Conservation (phyloP, 2,888 invertebrate genomes). For the Nemurella pictetii region DNA sequence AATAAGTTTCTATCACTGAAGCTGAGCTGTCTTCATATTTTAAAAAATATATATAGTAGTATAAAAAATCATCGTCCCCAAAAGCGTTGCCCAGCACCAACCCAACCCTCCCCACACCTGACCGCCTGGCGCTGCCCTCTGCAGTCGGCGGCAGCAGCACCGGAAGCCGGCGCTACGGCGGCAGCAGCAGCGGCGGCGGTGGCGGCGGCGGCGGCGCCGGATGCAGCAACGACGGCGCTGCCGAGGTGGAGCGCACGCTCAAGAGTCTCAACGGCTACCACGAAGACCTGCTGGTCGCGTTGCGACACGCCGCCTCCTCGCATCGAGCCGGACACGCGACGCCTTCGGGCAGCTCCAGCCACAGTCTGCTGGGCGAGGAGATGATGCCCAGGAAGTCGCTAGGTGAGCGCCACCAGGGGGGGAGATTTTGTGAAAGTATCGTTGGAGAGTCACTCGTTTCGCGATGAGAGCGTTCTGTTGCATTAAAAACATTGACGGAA, state of each 20-base stretch:
- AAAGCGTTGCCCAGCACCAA: no score
- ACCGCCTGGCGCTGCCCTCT: no score
- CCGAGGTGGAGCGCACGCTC: conserved; percentile 83
- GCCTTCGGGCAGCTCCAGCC: conserved; percentile 66
- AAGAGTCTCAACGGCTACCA: conserved; percentile 90
- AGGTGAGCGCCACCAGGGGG: conserved; percentile 51
- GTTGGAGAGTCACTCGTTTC: no score
- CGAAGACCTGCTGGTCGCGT: conserved; percentile 87
- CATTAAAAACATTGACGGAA: no score
- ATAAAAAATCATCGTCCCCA: no score
- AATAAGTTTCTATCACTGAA: no score
- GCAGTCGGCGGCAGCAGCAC: neutral
- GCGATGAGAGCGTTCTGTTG: no score
- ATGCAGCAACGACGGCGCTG: conserved; percentile 63
- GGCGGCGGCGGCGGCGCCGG: conserved; percentile 54
- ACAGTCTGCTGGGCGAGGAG: conserved; percentile 69
- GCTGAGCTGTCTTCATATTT: no score
- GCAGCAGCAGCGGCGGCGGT: conserved; percentile 31
- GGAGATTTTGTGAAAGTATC: no score
- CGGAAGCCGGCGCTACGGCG: conserved; percentile 51
- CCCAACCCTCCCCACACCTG: no score
- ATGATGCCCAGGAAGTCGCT: conserved; percentile 65
- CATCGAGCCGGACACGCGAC: conserved; percentile 60
- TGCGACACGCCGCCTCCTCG: conserved; percentile 79
- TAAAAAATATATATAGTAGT: no score